Conservation (phyloP, 2,888 invertebrate genomes). For the Argyresthia albistria region DNA sequence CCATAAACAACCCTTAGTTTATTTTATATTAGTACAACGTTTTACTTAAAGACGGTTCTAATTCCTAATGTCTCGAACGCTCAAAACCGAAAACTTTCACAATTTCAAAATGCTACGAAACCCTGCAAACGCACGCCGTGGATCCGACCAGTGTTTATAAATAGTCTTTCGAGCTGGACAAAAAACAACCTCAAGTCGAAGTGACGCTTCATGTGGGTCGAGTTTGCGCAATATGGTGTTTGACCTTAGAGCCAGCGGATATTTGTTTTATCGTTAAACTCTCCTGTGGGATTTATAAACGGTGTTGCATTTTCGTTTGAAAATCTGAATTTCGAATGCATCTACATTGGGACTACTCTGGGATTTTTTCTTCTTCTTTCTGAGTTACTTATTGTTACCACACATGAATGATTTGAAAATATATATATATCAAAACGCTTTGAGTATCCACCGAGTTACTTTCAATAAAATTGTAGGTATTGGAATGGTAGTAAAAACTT, state of each 20-base stretch:
- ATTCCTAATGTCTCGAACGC: not conserved
- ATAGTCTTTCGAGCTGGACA: conserved; percentile 50
- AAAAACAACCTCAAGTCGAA: conserved; percentile 37
- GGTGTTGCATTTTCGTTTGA: conserved; percentile 14
- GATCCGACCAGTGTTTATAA: conserved; percentile 49
- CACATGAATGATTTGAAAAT: no score
- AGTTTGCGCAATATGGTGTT: conserved; percentile 66
- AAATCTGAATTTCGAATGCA: no score
- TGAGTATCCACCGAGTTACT: no score
- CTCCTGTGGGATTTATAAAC: conserved; percentile 46
- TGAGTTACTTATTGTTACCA: no score
- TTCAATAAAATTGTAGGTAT: no score
- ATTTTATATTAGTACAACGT: no score
- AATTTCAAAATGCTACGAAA: not conserved
- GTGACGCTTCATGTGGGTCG: conserved; percentile 48
- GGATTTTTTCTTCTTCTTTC: no score
- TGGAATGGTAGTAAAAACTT: no score
- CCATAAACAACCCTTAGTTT: no score
- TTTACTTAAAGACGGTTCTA: not conserved
- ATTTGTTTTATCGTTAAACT: conserved; percentile 47
- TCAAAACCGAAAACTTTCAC: not conserved
- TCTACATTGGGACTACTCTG: no score
- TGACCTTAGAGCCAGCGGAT: conserved; percentile 64
- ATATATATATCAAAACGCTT: no score
- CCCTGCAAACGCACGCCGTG: conserved; percentile 12